phyloP scores from a whole-genome alignment of 2,888 invertebrate genomes.

The Drosophila mayaguana region DNA sequence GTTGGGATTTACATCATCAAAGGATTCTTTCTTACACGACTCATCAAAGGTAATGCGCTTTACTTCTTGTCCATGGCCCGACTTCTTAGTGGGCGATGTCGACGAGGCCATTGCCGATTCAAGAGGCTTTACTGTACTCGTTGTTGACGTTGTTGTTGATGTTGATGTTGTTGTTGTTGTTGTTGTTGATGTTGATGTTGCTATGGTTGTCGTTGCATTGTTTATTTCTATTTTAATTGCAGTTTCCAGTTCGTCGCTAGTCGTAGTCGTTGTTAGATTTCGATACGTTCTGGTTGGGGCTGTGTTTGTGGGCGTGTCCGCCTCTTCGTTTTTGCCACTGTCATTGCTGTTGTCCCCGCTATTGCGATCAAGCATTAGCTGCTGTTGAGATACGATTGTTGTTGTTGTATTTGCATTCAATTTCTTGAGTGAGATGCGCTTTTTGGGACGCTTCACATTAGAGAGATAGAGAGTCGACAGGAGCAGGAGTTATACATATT shows the following conservation, averaged over 20 bases:
- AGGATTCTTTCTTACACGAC: slow-evolving; percentile 85
- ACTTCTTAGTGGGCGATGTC: slow-evolving; percentile 80
- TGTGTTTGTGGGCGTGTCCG: slow-evolving; percentile 55
- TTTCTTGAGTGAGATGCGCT: slow-evolving; percentile 82
- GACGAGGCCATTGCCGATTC: slow-evolving; percentile 70
- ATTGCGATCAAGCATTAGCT: slow-evolving; percentile 69
- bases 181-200: slow-evolving; percentile 35
- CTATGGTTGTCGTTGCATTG: slow-evolving; percentile 58
- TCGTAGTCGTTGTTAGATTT: slow-evolving; percentile 55
- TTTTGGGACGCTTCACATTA: slow-evolving; percentile 79
- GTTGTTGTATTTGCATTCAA: slow-evolving; percentile 75
- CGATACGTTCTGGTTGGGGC: slow-evolving; percentile 21
- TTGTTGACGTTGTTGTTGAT: slow-evolving; percentile 47
- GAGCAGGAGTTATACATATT: slow-evolving; percentile 43
- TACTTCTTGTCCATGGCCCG: slow-evolving; percentile 84
- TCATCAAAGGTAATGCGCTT: slow-evolving; percentile 86
- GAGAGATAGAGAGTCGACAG: slow-evolving; percentile 54
- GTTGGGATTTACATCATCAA: slow-evolving; percentile 85
- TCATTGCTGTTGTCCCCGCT: slow-evolving; percentile 42
- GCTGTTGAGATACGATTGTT: slow-evolving; percentile 82
- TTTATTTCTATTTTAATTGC: slow-evolving; percentile 80
- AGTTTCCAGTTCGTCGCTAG: slow-evolving; percentile 73
- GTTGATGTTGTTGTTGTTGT: slow-evolving; percentile 38
- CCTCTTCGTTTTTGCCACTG: slow-evolving; percentile 44
- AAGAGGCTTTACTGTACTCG: slow-evolving; percentile 56